Evolutionary conservation across 2,888 invertebrate genomes (phyloP).

Genomic region (Coenonympha glycerion): DNA sequence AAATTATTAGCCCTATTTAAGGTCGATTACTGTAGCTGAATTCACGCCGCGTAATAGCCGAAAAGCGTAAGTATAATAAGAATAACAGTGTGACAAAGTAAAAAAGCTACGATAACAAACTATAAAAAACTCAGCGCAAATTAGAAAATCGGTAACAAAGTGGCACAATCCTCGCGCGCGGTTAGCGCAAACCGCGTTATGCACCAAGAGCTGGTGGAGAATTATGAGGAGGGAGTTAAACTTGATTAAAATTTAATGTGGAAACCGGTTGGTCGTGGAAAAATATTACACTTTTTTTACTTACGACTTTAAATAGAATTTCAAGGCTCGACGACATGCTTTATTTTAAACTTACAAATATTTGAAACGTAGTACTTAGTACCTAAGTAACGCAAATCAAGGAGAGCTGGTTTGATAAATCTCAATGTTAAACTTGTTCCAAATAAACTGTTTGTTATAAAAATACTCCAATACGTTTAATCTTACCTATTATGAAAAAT

Average conservation of each 20-base stretch:
- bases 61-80: not conserved
- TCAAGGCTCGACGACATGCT: too few relatives aligned
- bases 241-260: not conserved
- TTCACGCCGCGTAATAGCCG: slow-evolving; percentile 3
- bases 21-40: not conserved
- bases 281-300: too few relatives aligned
- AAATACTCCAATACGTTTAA: too few relatives aligned
- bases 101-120: slow-evolving; percentile 6
- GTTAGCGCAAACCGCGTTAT: slow-evolving; percentile 36
- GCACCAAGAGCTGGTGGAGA: not conserved
- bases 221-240: not conserved
- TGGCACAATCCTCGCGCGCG: slow-evolving; percentile 38
- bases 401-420: too few relatives aligned
- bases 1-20: not conserved
- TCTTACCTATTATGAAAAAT: too few relatives aligned
- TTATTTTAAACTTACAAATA: too few relatives aligned
- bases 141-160: slow-evolving; percentile 35
- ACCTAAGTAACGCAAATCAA: too few relatives aligned
- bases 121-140: slow-evolving; percentile 21
- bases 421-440: too few relatives aligned
- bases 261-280: too few relatives aligned
- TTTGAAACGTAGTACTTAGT: too few relatives aligned
- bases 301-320: too few relatives aligned
- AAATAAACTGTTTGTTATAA: too few relatives aligned
- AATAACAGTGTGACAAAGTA: slow-evolving; percentile 9